Evolutionary conservation across 2,888 invertebrate genomes (phyloP).

Genomic region (Notodromas monacha): DNA sequence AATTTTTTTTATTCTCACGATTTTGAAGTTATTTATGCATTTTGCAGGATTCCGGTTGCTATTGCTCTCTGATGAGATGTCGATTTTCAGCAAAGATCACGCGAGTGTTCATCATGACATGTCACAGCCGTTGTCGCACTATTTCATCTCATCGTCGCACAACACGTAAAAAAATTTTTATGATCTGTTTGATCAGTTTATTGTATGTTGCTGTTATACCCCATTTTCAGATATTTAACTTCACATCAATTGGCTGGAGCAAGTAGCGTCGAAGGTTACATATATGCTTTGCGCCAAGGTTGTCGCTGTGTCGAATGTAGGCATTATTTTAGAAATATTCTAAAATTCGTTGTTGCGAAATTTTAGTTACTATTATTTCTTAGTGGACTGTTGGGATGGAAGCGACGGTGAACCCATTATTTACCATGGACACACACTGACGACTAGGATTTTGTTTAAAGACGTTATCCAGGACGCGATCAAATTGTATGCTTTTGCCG

Average conservation of each 20-base stretch:
- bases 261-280: slow-evolving; percentile 21
- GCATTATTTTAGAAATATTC: slow-evolving; percentile 7
- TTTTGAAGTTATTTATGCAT: neutral
- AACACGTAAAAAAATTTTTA: slow-evolving; percentile 17
- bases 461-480: slow-evolving; percentile 11
- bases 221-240: slow-evolving; percentile 15
- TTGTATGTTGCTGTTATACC: slow-evolving; percentile 5
- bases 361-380: neutral
- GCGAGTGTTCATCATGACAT: slow-evolving; percentile 20
- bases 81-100: slow-evolving; percentile 20
- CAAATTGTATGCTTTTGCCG: slow-evolving; percentile 6
- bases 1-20: neutral
- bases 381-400: slow-evolving; percentile 25
- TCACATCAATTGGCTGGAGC: slow-evolving; percentile 23
- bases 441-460: slow-evolving; percentile 17
- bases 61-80: slow-evolving; percentile 19
- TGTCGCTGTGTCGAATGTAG: slow-evolving; percentile 22
- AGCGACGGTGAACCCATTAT: slow-evolving; percentile 18
- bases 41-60: slow-evolving; percentile 16
- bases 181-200: neutral
- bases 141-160: slow-evolving; percentile 21
- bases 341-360: neutral
- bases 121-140: slow-evolving; percentile 21
- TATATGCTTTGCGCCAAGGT: slow-evolving; percentile 19
- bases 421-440: slow-evolving; percentile 22